Evolutionary conservation across 2,888 invertebrate genomes (phyloP).

Genomic region (Lepidocyrtinus sp.): DNA sequence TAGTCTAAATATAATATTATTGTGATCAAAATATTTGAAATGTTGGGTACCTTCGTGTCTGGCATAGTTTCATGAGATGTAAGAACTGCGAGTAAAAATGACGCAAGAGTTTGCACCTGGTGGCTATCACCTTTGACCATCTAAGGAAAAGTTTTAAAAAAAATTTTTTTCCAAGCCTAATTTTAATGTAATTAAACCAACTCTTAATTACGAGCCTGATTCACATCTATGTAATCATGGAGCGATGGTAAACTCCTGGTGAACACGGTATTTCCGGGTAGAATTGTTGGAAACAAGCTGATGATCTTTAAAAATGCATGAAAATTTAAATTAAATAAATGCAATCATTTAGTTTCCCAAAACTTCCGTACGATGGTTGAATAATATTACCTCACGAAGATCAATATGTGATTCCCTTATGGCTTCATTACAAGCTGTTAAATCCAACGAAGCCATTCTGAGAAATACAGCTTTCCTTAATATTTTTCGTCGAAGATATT

Average conservation of each 20-base stretch:
- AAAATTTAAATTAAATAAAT: too few species aligned
- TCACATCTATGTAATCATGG: constrained; percentile 74
- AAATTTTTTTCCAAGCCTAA: too few species aligned
- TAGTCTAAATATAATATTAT: background rate
- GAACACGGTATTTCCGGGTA: constrained; percentile 73
- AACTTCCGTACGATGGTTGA: too few species aligned
- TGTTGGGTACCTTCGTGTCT: constrained; percentile 63
- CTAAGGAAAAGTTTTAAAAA: constrained; percentile 15
- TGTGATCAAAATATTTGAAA: constrained; percentile 23
- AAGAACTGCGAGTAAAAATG: constrained; percentile 72
- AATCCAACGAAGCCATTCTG: constrained; percentile 73
- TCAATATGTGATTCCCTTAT: constrained; percentile 73
- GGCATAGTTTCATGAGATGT: constrained; percentile 72
- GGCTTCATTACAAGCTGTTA: constrained; percentile 73
- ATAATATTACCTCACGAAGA: constrained; percentile 71
- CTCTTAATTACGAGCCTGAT: constrained; percentile 68
- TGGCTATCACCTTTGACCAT: constrained; percentile 46
- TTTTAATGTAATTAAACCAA: background rate
- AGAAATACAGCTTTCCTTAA: constrained; percentile 75
- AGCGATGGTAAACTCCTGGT: constrained; percentile 73
- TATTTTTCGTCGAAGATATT: constrained; percentile 64
- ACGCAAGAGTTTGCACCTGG: constrained; percentile 70
- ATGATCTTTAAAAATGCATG: constrained; percentile 72
- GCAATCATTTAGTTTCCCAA: too few species aligned
- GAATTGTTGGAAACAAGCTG: constrained; percentile 73